phyloP scores from a whole-genome alignment of 2,797 vertebrate species.

The Tarsius wallacei region DNA sequence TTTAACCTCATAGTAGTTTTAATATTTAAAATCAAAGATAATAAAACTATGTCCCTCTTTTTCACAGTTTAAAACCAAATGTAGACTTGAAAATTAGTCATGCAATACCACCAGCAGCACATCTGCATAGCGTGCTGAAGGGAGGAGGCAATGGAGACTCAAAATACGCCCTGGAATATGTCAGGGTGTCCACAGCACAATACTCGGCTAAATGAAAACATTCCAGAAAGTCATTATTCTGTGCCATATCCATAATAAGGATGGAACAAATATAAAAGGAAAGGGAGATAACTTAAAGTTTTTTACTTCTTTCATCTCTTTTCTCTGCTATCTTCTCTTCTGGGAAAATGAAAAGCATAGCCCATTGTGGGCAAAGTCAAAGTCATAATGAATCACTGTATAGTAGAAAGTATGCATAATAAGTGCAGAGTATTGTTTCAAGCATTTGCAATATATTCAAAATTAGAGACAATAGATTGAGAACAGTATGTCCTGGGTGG shows the following conservation, averaged over 20 bases:
- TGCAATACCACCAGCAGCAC: not conserved
- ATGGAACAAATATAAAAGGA: not conserved
- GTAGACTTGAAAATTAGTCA: constrained; percentile 58
- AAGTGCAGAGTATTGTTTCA: not conserved
- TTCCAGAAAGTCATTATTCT: not conserved
- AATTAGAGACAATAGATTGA: not conserved
- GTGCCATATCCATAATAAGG: not conserved
- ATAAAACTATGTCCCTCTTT: not conserved
- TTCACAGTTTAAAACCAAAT: constrained; percentile 51
- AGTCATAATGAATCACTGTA: not conserved
- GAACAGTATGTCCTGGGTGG: not conserved
- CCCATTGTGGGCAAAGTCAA: not conserved
- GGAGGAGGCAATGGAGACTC: constrained; percentile 33
- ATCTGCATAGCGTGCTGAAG: constrained; percentile 68
- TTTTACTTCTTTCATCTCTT: too few relatives aligned
- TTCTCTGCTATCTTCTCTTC: not conserved
- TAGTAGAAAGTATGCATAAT: not conserved
- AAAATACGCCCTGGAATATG: not conserved
- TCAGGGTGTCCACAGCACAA: constrained; percentile 48
- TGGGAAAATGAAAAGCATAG: constrained; percentile 25
- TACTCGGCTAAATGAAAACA: constrained; percentile 45
- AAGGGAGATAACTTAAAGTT: not conserved
- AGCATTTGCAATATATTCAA: not conserved
- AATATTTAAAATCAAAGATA: constrained; percentile 8
- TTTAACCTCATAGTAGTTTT: not conserved